Evolutionary conservation across 2,797 vertebrate genomes (phyloP).

Genomic region (Malurus splendens): DNA sequence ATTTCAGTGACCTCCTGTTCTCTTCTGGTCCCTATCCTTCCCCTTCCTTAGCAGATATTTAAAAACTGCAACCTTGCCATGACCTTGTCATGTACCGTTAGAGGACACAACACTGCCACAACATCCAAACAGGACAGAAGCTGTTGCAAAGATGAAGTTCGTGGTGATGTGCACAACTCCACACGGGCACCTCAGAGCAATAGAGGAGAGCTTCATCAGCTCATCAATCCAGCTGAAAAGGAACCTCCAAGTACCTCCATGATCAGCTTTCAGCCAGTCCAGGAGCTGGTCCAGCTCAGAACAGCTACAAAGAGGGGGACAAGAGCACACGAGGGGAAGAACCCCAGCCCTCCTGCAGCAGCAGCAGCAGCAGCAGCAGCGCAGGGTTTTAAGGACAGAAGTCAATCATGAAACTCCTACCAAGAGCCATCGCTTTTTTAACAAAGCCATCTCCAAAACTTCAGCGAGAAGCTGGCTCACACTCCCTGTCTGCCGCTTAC

Average conservation of each 20-base stretch:
- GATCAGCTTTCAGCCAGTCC: background rate
- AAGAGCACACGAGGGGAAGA: background rate
- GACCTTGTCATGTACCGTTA: background rate
- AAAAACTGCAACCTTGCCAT: background rate
- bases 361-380: no score
- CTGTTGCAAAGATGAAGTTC: background rate
- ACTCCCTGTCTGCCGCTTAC: background rate
- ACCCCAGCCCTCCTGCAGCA: background rate
- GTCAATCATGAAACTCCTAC: background rate
- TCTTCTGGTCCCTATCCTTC: background rate
- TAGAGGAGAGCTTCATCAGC: fast-evolving
- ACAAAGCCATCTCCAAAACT: fast-evolving
- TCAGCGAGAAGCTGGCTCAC: background rate
- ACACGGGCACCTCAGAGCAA: background rate
- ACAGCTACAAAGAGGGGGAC: background rate
- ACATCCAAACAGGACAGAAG: background rate
- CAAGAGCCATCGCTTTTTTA: background rate
- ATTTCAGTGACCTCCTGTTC: background rate
- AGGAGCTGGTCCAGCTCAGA: background rate
- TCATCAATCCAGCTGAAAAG: background rate
- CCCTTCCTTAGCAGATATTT: background rate
- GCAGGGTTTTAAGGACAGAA: background rate
- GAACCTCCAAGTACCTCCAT: background rate
- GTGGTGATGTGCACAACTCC: background rate
- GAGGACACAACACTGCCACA: background rate